Conservation (phyloP, 35 echinoderm and acorn worm species). For the Lytechinus variegatus region DNA sequence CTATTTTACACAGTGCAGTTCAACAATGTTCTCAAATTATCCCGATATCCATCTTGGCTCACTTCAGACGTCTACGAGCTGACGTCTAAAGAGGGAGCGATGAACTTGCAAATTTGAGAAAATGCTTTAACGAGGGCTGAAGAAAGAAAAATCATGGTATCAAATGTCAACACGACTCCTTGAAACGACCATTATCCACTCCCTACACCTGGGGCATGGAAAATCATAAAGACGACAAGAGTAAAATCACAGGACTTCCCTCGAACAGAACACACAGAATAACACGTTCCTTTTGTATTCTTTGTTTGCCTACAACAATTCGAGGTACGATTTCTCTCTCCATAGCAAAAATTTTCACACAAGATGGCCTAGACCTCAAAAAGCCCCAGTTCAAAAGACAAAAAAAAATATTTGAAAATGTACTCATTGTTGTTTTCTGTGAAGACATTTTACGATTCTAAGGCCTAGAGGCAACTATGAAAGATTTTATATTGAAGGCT, state of each 20-base stretch:
- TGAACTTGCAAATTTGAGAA: background rate
- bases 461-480: background rate
- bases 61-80: background rate
- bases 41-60: background rate
- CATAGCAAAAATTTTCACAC: background rate
- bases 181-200: background rate
- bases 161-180: background rate
- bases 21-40: background rate
- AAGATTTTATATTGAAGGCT: background rate
- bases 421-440: background rate
- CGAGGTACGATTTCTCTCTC: background rate
- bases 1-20: background rate
- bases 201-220: background rate
- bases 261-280: constrained; percentile 2
- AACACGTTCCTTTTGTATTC: background rate
- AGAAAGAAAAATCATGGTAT: background rate
- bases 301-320: background rate
- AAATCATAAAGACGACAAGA: background rate
- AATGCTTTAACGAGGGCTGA: background rate
- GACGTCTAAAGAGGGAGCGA: background rate
- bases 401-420: background rate
- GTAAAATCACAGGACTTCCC: background rate
- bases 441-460: background rate
- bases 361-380: background rate
- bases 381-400: background rate